Evolutionary conservation across 2,888 invertebrate genomes (phyloP).

Genomic region (Desoria tigrina): DNA sequence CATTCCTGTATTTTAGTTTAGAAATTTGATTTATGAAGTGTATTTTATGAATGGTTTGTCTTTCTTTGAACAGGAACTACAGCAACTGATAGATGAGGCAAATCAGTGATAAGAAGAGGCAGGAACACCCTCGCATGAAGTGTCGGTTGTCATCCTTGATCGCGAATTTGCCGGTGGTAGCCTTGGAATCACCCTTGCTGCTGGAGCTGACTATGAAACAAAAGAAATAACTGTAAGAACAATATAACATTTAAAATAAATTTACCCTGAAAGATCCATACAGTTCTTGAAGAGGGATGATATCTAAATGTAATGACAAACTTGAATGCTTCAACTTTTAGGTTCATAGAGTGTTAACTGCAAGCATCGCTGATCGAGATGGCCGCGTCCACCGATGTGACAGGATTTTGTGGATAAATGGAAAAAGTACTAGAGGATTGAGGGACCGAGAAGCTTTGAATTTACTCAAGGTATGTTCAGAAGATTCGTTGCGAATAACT

Average conservation of each 20-base stretch:
- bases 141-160: conserved; percentile 67
- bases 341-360: conserved; percentile 83
- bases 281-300: no score
- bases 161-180: conserved; percentile 71
- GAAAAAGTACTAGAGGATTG: conserved; percentile 75
- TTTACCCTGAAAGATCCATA: no score
- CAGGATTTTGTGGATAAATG: conserved; percentile 85
- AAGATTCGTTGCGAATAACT: no score
- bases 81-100: conserved; percentile 68
- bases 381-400: conserved; percentile 84
- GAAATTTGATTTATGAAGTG: no score
- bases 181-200: conserved; percentile 83
- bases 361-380: conserved; percentile 83
- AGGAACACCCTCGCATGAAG: conserved; percentile 60
- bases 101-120: conserved; percentile 66
- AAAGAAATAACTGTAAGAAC: conserved; percentile 85
- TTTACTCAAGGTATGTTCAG: conserved; percentile 74
- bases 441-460: conserved; percentile 85
- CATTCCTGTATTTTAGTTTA: no score
- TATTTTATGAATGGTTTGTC: no score
- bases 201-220: conserved; percentile 86
- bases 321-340: no score
- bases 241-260: no score
- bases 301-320: no score
- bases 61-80: conserved; percentile 60